Evolutionary conservation across 2,888 invertebrate species (phyloP).

Genomic region (Eudemis profundana): DNA sequence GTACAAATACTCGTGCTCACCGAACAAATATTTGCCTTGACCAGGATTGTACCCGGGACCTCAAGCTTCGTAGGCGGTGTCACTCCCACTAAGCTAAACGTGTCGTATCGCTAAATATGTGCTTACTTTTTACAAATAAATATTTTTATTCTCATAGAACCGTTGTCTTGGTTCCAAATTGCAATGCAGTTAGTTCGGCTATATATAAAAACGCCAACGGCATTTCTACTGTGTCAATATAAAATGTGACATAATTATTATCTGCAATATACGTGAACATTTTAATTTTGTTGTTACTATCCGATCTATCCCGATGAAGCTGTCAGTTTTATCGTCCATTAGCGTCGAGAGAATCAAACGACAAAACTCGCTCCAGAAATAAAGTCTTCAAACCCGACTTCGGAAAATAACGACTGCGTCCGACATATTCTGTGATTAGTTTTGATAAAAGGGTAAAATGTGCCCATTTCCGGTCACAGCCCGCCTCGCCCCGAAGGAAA

Average conservation of each 20-base stretch:
- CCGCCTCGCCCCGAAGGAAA: constrained; percentile 38
- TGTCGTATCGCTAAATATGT: no score
- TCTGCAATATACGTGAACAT: background rate
- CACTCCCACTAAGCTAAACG: no score
- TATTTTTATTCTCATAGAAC: no score
- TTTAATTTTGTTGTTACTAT: background rate
- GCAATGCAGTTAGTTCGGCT: no score
- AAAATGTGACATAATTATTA: background rate
- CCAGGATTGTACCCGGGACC: no score
- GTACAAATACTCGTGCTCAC: no score
- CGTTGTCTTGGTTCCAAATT: no score
- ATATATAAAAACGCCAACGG: no score
- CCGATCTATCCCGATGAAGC: background rate
- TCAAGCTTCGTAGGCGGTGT: no score
- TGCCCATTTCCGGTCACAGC: constrained; percentile 40
- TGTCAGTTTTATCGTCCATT: background rate
- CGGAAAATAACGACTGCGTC: background rate
- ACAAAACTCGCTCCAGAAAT: background rate
- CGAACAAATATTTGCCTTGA: no score
- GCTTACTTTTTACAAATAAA: no score
- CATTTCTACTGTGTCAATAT: background rate
- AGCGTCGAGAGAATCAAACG: background rate
- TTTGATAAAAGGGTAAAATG: constrained; percentile 43
- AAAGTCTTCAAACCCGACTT: background rate
- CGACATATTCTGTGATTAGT: constrained; percentile 40